These are phyloP conservation scores for Gymnocephalus cernua DNA, from an alignment of 2,113 vertebrate species.

Conservation along the genomic window DNA sequence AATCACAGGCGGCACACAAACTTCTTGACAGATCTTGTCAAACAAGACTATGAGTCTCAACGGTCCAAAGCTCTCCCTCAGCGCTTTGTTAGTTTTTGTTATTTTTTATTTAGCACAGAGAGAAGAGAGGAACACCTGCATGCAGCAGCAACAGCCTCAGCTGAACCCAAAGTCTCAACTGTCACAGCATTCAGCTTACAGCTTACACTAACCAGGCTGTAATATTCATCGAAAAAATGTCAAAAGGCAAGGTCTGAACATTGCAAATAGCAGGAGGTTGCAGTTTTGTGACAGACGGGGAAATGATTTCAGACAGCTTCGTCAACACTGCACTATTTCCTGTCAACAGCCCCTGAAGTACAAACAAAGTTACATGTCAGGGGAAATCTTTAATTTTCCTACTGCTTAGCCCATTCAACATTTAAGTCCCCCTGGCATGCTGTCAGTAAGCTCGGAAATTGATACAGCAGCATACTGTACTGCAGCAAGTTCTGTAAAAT, in stretches of 20 bases:
- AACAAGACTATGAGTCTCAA: conserved; percentile 47
- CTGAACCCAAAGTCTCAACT: conserved; percentile 24
- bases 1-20: conserved; percentile 48
- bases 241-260: conserved; percentile 2
- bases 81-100: conserved; percentile 50
- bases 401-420: conserved; percentile 13
- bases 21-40: conserved; percentile 54
- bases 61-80: conserved; percentile 46
- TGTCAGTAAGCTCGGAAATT: conserved; percentile 8
- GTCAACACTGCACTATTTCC: conserved; percentile 19
- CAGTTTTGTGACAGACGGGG: conserved; percentile 25
- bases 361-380: conserved; percentile 21
- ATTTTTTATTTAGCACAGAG: conserved; percentile 27
- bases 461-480: neutral
- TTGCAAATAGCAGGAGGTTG: conserved; percentile 19
- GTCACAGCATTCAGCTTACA: conserved; percentile 17
- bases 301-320: conserved; percentile 30
- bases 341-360: conserved; percentile 2
- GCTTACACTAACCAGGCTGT: conserved; percentile 1
- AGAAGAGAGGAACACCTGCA: conserved; percentile 54
- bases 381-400: conserved; percentile 34
- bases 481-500: neutral
- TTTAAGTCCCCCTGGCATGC: neutral
- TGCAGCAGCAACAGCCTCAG: conserved; percentile 29
- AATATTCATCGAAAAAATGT: conserved; percentile 14